A percentile compares a stretch with the other conserved stretches of the same genome.
These are phyloP conservation scores for Diplogasteroides magnus DNA, from an alignment of 1,140 invertebrate genomes.

Conservation along the genomic window DNA sequence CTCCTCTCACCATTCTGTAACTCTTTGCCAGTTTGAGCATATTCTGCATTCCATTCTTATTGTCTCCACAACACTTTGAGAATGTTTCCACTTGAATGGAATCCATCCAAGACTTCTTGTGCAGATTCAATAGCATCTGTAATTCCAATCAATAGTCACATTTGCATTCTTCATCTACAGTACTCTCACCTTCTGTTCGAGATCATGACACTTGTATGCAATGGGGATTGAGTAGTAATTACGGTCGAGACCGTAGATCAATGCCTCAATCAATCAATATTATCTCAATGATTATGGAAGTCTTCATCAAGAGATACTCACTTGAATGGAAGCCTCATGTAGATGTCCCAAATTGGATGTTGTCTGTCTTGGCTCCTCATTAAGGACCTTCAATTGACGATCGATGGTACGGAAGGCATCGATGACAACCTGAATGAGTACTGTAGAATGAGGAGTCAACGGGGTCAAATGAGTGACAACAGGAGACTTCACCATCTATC, in stretches of 20 bases:
- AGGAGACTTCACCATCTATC: too few species aligned
- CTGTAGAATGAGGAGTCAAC: too few species aligned
- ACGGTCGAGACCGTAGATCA: slow-evolving; percentile 21
- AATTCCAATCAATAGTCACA: neutral
- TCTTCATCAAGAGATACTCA: neutral
- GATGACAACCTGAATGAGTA: slow-evolving; percentile 57
- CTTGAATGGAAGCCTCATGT: slow-evolving; percentile 7
- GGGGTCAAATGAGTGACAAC: too few species aligned
- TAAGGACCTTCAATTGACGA: neutral
- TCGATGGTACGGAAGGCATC: slow-evolving; percentile 22
- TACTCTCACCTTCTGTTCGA: slow-evolving; percentile 22
- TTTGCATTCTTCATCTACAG: neutral
- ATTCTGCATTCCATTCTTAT: neutral
- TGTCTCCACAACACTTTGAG: neutral
- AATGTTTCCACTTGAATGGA: slow-evolving; percentile 16
- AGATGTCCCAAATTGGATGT: slow-evolving; percentile 36
- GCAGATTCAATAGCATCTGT: slow-evolving; percentile 28
- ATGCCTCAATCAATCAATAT: slow-evolving; percentile 57
- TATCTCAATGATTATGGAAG: neutral
- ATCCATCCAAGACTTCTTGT: slow-evolving; percentile 28
- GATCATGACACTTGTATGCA: slow-evolving; percentile 15
- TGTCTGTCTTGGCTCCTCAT: slow-evolving; percentile 23
- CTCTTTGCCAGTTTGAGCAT: neutral
- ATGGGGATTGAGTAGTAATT: slow-evolving; percentile 30
- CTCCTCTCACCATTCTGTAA: slow-evolving; percentile 21